A percentile compares a stretch with the other conserved stretches of the same genome.
Evolutionary conservation across 1,140 invertebrate genomes (phyloP).

Genomic region (Sitophilus oryzae): DNA sequence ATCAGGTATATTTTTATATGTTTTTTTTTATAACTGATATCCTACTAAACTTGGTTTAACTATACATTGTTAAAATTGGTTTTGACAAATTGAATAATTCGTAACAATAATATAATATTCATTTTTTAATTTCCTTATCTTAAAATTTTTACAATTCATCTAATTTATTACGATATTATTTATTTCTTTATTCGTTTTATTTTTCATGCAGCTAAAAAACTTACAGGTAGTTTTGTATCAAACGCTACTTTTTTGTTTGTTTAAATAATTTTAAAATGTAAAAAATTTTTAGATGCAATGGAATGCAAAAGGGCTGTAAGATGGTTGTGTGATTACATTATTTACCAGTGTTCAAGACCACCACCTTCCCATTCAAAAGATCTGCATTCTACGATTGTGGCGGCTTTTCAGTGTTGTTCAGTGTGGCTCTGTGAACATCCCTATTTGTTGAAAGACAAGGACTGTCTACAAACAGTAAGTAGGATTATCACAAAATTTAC

Average conservation of each 20-base stretch:
- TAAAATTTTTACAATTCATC: too few relatives aligned
- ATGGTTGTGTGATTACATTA: slow-evolving; percentile 97
- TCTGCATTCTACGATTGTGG: slow-evolving; percentile 95
- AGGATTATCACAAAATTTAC: neutral
- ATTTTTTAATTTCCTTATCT: too few relatives aligned
- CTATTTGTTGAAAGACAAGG: slow-evolving; percentile 82
- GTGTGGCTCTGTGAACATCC: slow-evolving; percentile 89
- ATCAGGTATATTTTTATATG: slow-evolving; percentile 63
- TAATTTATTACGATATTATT: too few relatives aligned
- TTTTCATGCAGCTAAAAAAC: slow-evolving; percentile 32
- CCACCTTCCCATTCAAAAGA: slow-evolving; percentile 95
- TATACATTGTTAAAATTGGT: too few relatives aligned
- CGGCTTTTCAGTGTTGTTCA: slow-evolving; percentile 85
- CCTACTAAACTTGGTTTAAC: too few relatives aligned
- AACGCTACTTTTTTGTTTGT: neutral
- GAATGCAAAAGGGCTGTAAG: slow-evolving; percentile 92
- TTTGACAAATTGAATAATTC: too few relatives aligned
- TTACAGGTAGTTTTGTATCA: slow-evolving; percentile 29
- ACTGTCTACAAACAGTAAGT: slow-evolving; percentile 79
- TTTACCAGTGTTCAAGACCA: slow-evolving; percentile 90
- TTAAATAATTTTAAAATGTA: too few relatives aligned
- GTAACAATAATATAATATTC: too few relatives aligned
- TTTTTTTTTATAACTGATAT: too few relatives aligned
- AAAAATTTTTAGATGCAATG: slow-evolving; percentile 45
- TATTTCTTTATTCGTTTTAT: too few relatives aligned